phyloP scores from a whole-genome alignment of 1,140 invertebrate species.

The Archegozetes longisetosus region DNA sequence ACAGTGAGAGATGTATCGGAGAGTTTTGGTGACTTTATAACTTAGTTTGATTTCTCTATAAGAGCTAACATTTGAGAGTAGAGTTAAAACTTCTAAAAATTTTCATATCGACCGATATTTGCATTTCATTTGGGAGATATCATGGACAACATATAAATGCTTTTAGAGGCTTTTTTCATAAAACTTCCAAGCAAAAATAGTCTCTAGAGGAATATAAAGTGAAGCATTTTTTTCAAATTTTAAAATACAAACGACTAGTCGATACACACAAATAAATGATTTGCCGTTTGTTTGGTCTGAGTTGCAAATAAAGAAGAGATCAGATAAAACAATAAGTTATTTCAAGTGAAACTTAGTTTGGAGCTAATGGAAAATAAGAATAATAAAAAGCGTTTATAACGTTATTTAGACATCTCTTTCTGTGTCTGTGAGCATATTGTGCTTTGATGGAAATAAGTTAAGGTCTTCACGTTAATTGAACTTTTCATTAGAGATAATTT shows the following conservation, averaged over 20 bases:
- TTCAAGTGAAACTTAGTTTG: too few species aligned
- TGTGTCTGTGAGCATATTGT: not conserved
- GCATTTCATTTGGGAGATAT: not conserved
- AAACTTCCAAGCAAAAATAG: not conserved
- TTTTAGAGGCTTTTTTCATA: not conserved
- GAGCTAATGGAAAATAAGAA: too few species aligned
- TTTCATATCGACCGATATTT: not conserved
- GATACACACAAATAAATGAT: not conserved
- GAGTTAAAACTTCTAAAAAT: not conserved
- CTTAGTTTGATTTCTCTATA: too few species aligned
- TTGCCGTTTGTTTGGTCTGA: not conserved
- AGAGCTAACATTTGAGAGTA: too few species aligned
- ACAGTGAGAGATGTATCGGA: too few species aligned
- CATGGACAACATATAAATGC: not conserved
- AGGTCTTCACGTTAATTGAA: not conserved
- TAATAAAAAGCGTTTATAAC: not conserved
- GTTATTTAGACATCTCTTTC: not conserved
- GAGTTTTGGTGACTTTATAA: too few species aligned
- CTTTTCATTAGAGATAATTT: not conserved
- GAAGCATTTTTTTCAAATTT: not conserved
- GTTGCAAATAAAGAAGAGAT: not conserved
- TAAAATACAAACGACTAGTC: not conserved
- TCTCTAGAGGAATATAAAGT: not conserved
- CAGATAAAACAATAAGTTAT: too few species aligned
- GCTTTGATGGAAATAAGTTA: too few species aligned